phyloP scores from a whole-genome alignment of 2,888 invertebrate species.

The Sylvicola fuscatus region DNA sequence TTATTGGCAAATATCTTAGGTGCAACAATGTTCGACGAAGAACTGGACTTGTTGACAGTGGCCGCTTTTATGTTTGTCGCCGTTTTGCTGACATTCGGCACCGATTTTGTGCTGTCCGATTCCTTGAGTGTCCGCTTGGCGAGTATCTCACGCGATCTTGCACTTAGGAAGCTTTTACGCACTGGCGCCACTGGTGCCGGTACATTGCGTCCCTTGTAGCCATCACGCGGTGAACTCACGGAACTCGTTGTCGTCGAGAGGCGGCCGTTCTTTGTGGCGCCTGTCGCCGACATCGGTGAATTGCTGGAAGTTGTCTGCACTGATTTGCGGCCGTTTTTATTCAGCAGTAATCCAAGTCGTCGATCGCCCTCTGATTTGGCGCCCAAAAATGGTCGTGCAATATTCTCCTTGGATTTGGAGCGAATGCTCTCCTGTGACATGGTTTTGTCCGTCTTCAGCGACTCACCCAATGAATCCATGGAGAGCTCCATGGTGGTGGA shows the following conservation, averaged over 20 bases:
- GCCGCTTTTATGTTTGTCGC: not conserved
- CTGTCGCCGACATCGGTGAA: constrained; percentile 1
- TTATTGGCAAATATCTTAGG: constrained; percentile 4
- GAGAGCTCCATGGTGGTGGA: constrained; percentile 12
- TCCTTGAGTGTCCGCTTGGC: constrained; percentile 13
- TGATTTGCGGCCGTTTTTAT: not conserved
- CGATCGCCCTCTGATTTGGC: too few species aligned
- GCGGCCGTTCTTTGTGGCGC: constrained; percentile 16
- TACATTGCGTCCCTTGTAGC: constrained; percentile 17
- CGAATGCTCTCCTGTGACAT: constrained; percentile 22
- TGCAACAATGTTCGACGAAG: constrained; percentile 18
- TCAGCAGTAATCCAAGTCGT: not conserved
- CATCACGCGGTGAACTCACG: constrained; percentile 19
- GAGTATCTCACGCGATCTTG: constrained; percentile 24
- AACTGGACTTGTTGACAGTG: constrained; percentile 7
- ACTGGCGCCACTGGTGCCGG: constrained; percentile 9
- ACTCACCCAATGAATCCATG: constrained; percentile 22
- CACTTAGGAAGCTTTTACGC: constrained; percentile 22
- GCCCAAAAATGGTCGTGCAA: constrained; percentile 7
- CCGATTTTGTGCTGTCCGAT: constrained; percentile 11
- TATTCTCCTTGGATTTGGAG: constrained; percentile 1
- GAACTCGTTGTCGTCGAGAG: constrained; percentile 21
- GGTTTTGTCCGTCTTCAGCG: constrained; percentile 22
- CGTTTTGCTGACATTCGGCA: constrained; percentile 1
- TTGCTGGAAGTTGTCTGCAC: not conserved